Evolutionary conservation across 2,113 vertebrate species (phyloP).

Genomic region (Dasyornis broadbenti): DNA sequence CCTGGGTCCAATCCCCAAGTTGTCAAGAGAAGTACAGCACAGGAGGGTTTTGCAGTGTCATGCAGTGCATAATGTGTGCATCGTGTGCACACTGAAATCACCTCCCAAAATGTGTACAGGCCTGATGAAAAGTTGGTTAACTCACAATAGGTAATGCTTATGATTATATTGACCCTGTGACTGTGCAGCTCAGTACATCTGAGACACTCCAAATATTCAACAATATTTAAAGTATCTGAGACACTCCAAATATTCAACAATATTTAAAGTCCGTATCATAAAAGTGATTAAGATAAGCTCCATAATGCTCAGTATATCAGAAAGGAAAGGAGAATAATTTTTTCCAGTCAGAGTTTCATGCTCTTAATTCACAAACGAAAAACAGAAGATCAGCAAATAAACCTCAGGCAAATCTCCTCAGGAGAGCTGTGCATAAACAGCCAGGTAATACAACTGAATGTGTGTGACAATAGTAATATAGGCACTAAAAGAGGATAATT

Average conservation of each 20-base stretch:
- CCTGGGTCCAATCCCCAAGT: background rate
- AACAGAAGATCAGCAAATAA: background rate
- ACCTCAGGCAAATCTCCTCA: background rate
- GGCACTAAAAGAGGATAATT: background rate
- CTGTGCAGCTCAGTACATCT: background rate
- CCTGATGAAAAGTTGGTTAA: background rate
- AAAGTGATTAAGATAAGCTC: background rate
- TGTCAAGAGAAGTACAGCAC: background rate
- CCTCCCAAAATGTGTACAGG: background rate
- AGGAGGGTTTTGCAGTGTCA: background rate
- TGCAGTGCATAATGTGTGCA: accelerated
- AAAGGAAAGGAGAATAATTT: background rate
- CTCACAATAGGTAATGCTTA: background rate
- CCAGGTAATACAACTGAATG: background rate
- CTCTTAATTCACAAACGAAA: background rate
- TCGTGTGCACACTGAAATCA: background rate
- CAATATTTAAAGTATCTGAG: background rate
- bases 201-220: background rate
- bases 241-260: background rate
- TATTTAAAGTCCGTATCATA: background rate
- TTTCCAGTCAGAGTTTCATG: background rate
- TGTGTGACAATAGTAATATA: background rate
- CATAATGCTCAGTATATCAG: background rate
- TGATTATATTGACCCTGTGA: background rate
- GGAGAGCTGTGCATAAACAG: background rate